Percentiles rank a stretch among this genome's conserved stretches.
Conservation (phyloP, 2,888 invertebrate genomes). For the Boloria euphrosyne region DNA sequence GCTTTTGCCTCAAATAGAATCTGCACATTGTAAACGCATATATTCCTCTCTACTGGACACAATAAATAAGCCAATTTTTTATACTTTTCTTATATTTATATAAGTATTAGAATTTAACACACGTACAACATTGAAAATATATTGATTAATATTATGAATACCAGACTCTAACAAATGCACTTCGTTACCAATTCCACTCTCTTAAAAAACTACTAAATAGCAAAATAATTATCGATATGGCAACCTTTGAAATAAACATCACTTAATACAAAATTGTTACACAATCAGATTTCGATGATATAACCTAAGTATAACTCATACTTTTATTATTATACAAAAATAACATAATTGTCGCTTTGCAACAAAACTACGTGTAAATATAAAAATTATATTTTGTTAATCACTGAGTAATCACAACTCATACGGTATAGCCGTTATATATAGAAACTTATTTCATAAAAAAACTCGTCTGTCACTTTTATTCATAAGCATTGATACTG, state of each 20-base stretch:
- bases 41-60: conserved; percentile 45
- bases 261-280: conserved; percentile 19
- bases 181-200: conserved; percentile 61
- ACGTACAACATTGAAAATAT: conserved; percentile 59
- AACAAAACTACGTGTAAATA: conserved; percentile 47
- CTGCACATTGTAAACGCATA: conserved; percentile 46
- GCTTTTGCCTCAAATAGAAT: conserved; percentile 46
- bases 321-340: conserved; percentile 19
- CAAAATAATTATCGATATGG: conserved; percentile 59
- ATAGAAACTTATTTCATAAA: conserved; percentile 3
- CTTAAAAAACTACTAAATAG: conserved; percentile 49
- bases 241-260: conserved; percentile 50
- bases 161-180: conserved; percentile 67
- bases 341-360: conserved; percentile 22
- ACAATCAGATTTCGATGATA: conserved; percentile 12
- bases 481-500: neutral
- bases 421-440: conserved; percentile 8
- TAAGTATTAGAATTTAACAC: conserved; percentile 45
- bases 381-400: conserved; percentile 36
- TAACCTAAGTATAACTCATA: conserved; percentile 17
- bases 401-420: conserved; percentile 64
- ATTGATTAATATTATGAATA: conserved; percentile 45
- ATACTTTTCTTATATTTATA: conserved; percentile 4
- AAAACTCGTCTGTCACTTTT: conserved; percentile 1
- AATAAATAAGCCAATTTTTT: conserved; percentile 55